phyloP scores from a whole-genome alignment of 2,888 invertebrate genomes.

The Azorinus chamasolen region DNA sequence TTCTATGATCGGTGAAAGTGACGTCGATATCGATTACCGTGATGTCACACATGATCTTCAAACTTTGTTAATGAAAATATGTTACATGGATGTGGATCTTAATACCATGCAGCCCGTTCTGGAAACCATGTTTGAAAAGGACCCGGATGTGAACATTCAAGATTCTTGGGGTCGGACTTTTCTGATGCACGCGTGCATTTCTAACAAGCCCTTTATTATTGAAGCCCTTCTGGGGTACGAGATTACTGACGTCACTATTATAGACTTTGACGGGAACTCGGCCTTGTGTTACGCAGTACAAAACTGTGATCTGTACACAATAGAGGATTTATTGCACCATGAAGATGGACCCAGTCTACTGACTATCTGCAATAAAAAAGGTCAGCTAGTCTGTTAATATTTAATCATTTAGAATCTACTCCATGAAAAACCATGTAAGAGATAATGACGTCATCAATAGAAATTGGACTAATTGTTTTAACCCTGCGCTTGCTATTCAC shows the following conservation, averaged over 20 bases:
- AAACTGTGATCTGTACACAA: conserved; percentile 62
- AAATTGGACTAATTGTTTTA: too few species aligned
- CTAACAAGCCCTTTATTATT: conserved; percentile 62
- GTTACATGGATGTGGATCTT: conserved; percentile 67
- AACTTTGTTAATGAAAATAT: conserved; percentile 76
- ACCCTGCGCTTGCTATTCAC: too few species aligned
- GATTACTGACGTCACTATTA: conserved; percentile 64
- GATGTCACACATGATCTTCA: conserved; percentile 76
- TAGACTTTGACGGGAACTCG: conserved; percentile 76
- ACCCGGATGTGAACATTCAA: conserved; percentile 71
- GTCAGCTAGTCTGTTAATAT: too few species aligned
- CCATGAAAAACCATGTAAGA: too few species aligned
- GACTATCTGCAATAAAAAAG: conserved; percentile 58
- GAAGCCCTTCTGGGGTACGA: conserved; percentile 68
- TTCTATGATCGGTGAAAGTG: conserved; percentile 55
- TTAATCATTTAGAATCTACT: too few species aligned
- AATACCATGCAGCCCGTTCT: conserved; percentile 52
- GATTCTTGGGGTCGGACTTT: conserved; percentile 76
- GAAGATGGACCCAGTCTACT: conserved; percentile 51
- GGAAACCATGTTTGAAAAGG: conserved; percentile 60
- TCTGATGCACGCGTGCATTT: conserved; percentile 78
- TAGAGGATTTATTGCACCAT: conserved; percentile 68
- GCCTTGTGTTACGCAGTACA: conserved; percentile 74
- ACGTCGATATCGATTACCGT: conserved; percentile 71
- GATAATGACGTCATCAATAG: too few species aligned